Base-by-base conservation (phyloP, 2,888 invertebrate genomes). In the Folsomia candida region DNA sequence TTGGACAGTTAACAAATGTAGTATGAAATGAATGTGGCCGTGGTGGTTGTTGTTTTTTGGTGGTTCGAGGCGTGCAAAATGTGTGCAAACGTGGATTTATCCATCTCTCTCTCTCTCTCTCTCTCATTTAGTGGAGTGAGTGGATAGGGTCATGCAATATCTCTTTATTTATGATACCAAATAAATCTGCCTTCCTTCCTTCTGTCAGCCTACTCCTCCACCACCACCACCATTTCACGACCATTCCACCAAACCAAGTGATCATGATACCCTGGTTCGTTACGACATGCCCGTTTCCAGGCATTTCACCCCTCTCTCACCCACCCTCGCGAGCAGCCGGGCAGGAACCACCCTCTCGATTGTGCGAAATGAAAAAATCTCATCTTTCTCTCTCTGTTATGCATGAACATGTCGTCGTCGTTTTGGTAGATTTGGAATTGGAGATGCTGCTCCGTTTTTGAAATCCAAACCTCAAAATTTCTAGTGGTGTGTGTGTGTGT, bases 1-100 rank as follows among this genome's bases (percentile, higher is more conserved):
- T 54, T 54, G 22, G 54, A 22, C 54, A 54, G 54, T 54, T 54
- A 54, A 54, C 54, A 54, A 54, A 54, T 54, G 54, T 54, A 54
- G 54, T 54, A 54, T 54, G 54, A 54, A 54, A 54, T 54, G 54
- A 54, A 54, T 37, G 37, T 37, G 37, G 37, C 14, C 6, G 37
- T 37, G 37, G 37, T 37, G n/a, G n/a, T n/a, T n/a, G n/a, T n/a
- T n/a, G n/a, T 37, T 37, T 37, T 37, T 37, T 37, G 37, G 37
- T 37, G 37, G 37, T 37, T 37, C 37, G 37, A 37, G 22, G 54
- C 54, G 54, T 54, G 54, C 54, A 54, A 54, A 54, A 54, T 20
- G 54, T 20, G 54, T 54, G 54, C 54, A 54, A 54, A 14, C 54
- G 54, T 54, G 54, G 54, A 54, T 54, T 54, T 54, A 37, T 37